A percentile compares a stretch with the other conserved stretches of the same genome.
Conservation (phyloP, 2,888 invertebrate genomes). For the Ophraella communa region DNA sequence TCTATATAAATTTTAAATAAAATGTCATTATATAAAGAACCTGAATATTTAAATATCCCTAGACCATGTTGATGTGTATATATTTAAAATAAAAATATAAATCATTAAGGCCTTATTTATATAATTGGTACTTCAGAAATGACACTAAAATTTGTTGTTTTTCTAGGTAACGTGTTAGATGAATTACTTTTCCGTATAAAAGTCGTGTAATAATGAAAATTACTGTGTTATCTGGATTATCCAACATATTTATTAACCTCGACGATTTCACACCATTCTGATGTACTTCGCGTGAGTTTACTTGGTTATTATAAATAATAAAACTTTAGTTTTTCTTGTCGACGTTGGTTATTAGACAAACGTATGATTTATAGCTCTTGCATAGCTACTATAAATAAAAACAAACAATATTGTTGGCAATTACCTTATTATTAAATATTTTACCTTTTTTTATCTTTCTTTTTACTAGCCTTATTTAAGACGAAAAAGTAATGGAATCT, state of each 20-base stretch:
- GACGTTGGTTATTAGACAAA: slow-evolving; percentile 12
- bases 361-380: slow-evolving; percentile 18
- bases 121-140: neutral
- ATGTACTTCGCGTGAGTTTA: slow-evolving; percentile 22
- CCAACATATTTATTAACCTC: slow-evolving; percentile 27
- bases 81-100: neutral
- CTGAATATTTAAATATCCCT: no score
- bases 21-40: no score
- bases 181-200: slow-evolving; percentile 13
- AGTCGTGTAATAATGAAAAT: slow-evolving; percentile 25
- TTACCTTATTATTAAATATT: no score
- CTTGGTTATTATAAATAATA: slow-evolving; percentile 30
- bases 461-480: no score
- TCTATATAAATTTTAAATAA: no score
- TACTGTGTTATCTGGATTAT: slow-evolving; percentile 26
- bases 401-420: no score
- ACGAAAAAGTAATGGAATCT: no score
- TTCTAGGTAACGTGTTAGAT: neutral
- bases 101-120: neutral
- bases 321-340: slow-evolving; percentile 12
- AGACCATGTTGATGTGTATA: no score
- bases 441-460: no score
- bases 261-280: slow-evolving; percentile 27
- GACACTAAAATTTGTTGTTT: neutral
- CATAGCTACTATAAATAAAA: no score